Percentiles rank a stretch among this genome's conserved stretches.
phyloP scores from a whole-genome alignment of 2,113 vertebrate species.

The Panthera tigris region DNA sequence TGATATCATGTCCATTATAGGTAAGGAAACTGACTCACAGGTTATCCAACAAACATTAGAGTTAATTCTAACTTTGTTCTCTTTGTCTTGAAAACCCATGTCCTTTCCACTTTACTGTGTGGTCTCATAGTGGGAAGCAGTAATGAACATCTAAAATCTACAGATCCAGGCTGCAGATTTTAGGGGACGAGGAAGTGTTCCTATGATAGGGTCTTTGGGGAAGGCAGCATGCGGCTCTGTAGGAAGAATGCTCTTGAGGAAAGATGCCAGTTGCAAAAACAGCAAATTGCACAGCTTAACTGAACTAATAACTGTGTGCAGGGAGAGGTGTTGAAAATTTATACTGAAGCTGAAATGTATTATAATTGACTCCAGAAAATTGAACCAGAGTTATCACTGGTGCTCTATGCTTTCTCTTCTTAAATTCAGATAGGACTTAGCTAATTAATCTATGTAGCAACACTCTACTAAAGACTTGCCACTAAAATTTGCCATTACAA shows the following conservation, averaged over 20 bases:
- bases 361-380: neutral
- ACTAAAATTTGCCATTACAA: neutral
- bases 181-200: neutral
- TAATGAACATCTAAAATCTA: neutral
- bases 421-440: neutral
- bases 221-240: neutral
- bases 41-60: neutral
- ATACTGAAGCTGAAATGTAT: neutral
- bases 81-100: neutral
- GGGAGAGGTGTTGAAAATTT: neutral
- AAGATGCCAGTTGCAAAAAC: neutral
- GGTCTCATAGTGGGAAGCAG: neutral
- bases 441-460: neutral
- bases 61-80: neutral
- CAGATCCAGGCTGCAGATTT: neutral
- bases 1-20: neutral
- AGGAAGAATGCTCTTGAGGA: neutral
- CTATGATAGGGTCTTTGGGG: neutral
- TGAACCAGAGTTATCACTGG: neutral
- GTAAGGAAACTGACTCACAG: neutral
- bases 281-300: neutral
- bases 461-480: neutral
- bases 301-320: neutral
- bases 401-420: neutral
- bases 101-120: neutral